These are phyloP conservation scores for Muscicapa striata DNA, from an alignment of 2,797 vertebrate genomes.

Conservation along the genomic window DNA sequence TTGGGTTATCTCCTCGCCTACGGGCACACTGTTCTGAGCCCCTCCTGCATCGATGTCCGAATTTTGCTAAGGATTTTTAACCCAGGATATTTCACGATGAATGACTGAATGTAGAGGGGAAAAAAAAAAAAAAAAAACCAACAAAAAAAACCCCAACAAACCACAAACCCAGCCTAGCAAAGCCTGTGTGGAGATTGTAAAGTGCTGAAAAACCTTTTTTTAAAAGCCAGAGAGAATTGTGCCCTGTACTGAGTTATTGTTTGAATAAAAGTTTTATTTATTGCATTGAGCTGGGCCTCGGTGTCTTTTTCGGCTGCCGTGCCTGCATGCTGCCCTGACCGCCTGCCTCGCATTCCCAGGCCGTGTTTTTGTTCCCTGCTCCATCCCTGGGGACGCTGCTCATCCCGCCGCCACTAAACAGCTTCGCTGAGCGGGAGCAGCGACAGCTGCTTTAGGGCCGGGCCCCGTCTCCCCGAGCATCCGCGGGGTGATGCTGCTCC, in stretches of 20 bases:
- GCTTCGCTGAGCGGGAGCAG: slow-evolving; percentile 28
- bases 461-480: not conserved
- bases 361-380: not conserved
- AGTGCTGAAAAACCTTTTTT: slow-evolving; percentile 68
- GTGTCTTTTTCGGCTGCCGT: slow-evolving; percentile 60
- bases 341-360: not conserved
- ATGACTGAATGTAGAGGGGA: slow-evolving; percentile 53
- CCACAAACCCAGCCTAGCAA: slow-evolving; percentile 34
- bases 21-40: slow-evolving; percentile 42
- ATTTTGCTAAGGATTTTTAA: slow-evolving; percentile 74
- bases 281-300: slow-evolving; percentile 74
- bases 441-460: slow-evolving; percentile 28
- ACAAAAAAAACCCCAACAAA: not conserved
- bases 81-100: slow-evolving; percentile 60
- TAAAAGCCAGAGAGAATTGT: slow-evolving; percentile 71
- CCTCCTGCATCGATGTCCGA: slow-evolving; percentile 46
- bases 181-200: slow-evolving; percentile 72
- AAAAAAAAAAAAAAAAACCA: not conserved
- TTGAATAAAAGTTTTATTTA: slow-evolving; percentile 87
- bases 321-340: slow-evolving; percentile 9
- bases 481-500: not conserved
- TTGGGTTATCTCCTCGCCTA: slow-evolving; percentile 59
- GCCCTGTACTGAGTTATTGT: slow-evolving; percentile 79
- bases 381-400: not conserved
- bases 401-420: not conserved